Base-by-base conservation (phyloP, 2,113 vertebrate genomes). In the Ochotona curzoniae region DNA sequence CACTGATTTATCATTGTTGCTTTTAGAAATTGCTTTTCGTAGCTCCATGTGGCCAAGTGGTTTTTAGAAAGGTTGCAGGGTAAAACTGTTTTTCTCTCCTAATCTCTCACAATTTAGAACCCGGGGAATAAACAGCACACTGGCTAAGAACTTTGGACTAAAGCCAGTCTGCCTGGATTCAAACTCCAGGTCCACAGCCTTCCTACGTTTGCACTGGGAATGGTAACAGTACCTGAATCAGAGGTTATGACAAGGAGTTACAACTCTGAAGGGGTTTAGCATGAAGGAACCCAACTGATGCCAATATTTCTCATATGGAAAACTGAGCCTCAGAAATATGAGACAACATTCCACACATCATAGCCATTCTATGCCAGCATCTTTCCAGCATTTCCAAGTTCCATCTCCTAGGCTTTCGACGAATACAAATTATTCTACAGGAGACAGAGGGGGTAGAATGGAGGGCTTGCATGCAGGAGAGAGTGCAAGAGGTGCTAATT, bases 21-120 rank as follows among this genome's bases (percentile, higher is more conserved):
- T 96, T 96, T 96, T 96, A 95, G 89, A 96, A 97, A 96, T 94
- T 94, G 96, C 93, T 95, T 95, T 94, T 89, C 67, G 87, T 91
- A 74, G 86, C 96, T 97, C 94, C 89, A 93, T 95, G 94, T 96
- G 96, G 93, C 94, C 96, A 91, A 95, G 84, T 69, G 57, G 87
- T 91, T 91, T 96, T 96, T 84, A 89, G 86, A 95, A 96, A 96
- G 96, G 94, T 96, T 95, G 71, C 83, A 93, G 93, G 95, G 94
- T 87, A 95, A 88, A 96, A 95, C 49, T 89, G 87, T 60, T 91
- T 88, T 90, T 86, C 83, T 94, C 57, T 94, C 81, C 93, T 87
- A 63, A 89, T 87, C 84, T 95, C 95, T 91, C 64, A 51, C 86
- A 93, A 87, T 87, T 94, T 94, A 95, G 89, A 81, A 83, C 7